Evolutionary conservation across 1,140 invertebrate genomes (phyloP), one percentile per base, ranked within the genome.

Genomic region (Procambarus virginalis): DNA sequence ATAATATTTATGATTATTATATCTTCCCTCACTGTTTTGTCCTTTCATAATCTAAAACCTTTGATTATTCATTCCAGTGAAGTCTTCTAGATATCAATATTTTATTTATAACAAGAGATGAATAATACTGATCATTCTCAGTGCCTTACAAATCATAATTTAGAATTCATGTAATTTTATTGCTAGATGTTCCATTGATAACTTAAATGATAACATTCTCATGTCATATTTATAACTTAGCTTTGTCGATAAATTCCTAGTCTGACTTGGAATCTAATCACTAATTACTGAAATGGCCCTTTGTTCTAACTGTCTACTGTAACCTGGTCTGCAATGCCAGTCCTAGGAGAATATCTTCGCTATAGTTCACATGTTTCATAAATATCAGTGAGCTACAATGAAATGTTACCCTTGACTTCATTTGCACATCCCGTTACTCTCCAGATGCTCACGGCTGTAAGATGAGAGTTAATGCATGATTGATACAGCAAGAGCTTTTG

Each of bases 241-340:
- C 22, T 73, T 73, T 73, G n/a, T 73, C 68, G 8, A 5, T 8
- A 73, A 20, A 3, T 73, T 73, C 68, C 20, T 73, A 22, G 68
- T 73, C 60, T 68, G 58, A 83, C 45, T n/a, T 83, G 64, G 45
- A 83, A 68, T 83, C 81, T 83, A n/a, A 70, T 83, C 12, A 83
- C 60, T 64, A 70, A 83, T 68, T 22, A 83, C 12, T 83, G 46
- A 68, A 48, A 46, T 45, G n/a, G 22, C 60, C 64, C 34, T 46
- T 68, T 48, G 46, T 64, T 46, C 45, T 68, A 55, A 83, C 46
- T 83, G 81, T 83, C 81, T 46, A 58, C 60, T 78, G 76, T 79
- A 79, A 86, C 77, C 34, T 60, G 76, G 80, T 86, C 14, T 86
- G 85, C 85, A 79, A 70, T 68, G 60, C 60, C n/a, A 68, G 77